Base-by-base conservation (phyloP, 2,888 invertebrate species). In the Dascillus cervinus region DNA sequence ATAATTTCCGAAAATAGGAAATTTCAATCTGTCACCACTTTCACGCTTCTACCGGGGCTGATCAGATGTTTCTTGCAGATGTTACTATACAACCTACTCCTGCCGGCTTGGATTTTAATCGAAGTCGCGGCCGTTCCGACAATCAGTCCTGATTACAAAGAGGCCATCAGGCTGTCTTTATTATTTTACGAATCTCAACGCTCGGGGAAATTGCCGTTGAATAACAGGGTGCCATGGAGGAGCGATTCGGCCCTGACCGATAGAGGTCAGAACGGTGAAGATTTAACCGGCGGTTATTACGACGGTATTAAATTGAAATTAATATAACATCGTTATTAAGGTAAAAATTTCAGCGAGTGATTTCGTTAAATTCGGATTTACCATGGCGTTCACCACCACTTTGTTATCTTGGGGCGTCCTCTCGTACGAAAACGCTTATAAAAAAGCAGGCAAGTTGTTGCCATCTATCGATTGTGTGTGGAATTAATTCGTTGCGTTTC, bases 101-200 rank as follows among this genome's bases (percentile, higher is more conserved):
- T n/a, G n/a, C n/a, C n/a, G n/a, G n/a, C n/a, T n/a, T n/a, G n/a
- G n/a, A n/a, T n/a, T n/a, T n/a, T n/a, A n/a, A n/a, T n/a, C n/a
- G n/a, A n/a, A n/a, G n/a, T n/a, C n/a, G n/a, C n/a, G n/a, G n/a
- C 5, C 17, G 17, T 17, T 17, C 17, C 17, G 8, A 8, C 17
- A 17, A 17, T 6, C 4, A 17, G 19, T 6, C 32, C 39, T 34
- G 62, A 72, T 47, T 73, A 72, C 46, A 61, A 61, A 13, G 52
- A 64, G 38, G 71, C 66, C 1, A 39, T 73, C 29, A 60, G 63
- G 38, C 55, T 70, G 15, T 72, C 73, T 5, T 51, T 73, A 24
- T 51, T 71, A 27, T 73, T 72, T 49, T 73, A 71, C 55, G 73
- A 73, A 52, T 70, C 73, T 2, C 73, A 73, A 51, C 58, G 72